phyloP scores from a whole-genome alignment of 2,113 vertebrate genomes.

The Lophotis ruficrista region DNA sequence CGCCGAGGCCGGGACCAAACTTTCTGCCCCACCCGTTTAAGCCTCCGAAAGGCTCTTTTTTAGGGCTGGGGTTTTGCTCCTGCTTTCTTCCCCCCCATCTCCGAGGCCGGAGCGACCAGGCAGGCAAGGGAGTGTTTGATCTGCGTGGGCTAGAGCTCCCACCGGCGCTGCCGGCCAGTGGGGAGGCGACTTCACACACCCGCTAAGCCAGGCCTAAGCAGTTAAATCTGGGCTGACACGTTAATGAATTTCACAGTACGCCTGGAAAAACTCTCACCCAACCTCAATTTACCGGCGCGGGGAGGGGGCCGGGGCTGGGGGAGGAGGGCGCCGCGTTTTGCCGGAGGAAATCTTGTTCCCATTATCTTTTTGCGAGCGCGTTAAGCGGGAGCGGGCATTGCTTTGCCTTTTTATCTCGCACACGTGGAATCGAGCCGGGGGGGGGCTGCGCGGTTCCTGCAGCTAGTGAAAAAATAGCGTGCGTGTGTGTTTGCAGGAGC shows the following conservation, averaged over 20 bases:
- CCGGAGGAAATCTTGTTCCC: slow-evolving; percentile 64
- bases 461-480: background rate
- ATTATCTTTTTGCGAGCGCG: slow-evolving; percentile 57
- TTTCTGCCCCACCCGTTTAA: background rate
- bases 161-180: background rate
- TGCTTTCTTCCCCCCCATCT: rapidly evolving
- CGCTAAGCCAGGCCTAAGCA: slow-evolving; percentile 42
- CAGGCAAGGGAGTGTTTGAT: background rate
- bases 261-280: slow-evolving; percentile 75
- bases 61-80: background rate
- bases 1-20: background rate
- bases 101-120: rapidly evolving
- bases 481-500: background rate
- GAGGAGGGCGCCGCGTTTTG: background rate
- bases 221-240: slow-evolving; percentile 64
- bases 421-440: background rate
- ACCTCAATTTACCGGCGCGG: background rate
- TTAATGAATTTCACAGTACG: slow-evolving; percentile 76
- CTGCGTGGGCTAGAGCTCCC: background rate
- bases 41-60: background rate
- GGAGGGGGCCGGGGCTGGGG: background rate
- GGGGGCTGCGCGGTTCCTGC: background rate
- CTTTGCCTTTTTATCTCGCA: slow-evolving; percentile 52
- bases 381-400: background rate
- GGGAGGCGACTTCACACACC: background rate